Evolutionary conservation across 2,888 invertebrate species (phyloP), one percentile per base, ranked within the genome.

Genomic region (Drosophila bunnanda): DNA sequence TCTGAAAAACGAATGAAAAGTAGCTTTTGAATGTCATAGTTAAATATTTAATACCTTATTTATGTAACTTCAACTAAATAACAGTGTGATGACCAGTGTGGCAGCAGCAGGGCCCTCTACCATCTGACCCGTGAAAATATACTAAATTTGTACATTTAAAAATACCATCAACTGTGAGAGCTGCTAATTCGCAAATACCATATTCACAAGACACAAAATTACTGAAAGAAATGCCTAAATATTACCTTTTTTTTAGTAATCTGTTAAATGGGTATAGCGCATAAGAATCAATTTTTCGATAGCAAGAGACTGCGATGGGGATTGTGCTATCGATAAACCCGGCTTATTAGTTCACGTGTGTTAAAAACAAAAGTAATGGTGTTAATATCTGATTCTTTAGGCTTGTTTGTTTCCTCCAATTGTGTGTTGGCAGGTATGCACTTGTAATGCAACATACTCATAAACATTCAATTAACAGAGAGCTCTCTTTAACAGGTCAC

Each of bases 381-480:
- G 20, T 68, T 79, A 28, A 71, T 62, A 38, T 64, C 78, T 4
- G 79, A 79, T 15, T 64, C 66, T 9, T 56, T 79, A n/a, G 78
- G 53, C 22, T 46, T 79, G 38, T 46, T 48, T 41, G 52, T 75
- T 12, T 55, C 56, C 12, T 1, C 43, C 17, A 53, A 69, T 12
- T 41, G 38, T 9, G 20, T 75, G 20, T 30, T 79, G 22, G 64
- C 66, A 28, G 79, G 79, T 77, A 32, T 4, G 77, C 64, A 43
- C 13, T 10, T 2, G 2, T 13, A 15, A 44, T 7, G 2, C 17
- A 32, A 8, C 15, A 10, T 2, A n/a, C 0, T 4, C 4, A 2
- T 8, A 34, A 34, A 6, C 50, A 48, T 30, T 15, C 32, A 15
- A 28, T 36, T 22, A 9, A 28, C 15, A 7, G 1, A 13, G 0